Conservation (phyloP, 2,888 invertebrate genomes). For the Eremobia ochroleuca region DNA sequence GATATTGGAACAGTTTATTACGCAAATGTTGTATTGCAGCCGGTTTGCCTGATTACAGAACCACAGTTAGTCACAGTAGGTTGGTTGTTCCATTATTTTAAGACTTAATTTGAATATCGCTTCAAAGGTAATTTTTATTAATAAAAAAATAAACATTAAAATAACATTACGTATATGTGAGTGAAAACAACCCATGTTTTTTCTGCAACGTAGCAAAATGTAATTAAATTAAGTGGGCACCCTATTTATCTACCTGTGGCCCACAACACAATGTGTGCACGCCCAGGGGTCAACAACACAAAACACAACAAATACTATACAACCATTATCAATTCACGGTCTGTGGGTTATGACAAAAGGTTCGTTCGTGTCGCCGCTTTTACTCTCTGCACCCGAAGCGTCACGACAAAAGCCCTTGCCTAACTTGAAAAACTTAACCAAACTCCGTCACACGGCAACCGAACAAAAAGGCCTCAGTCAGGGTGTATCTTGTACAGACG, state of each 20-base stretch:
- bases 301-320: conserved; percentile 79
- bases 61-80: not conserved
- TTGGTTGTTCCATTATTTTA: not conserved
- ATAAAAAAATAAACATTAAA: not conserved
- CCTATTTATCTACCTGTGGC: conserved; percentile 28
- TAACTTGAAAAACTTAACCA: conserved; percentile 75
- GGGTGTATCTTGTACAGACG: conserved; percentile 48
- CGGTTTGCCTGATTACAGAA: conserved; percentile 7
- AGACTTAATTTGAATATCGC: not conserved
- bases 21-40: conserved; percentile 30
- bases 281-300: conserved; percentile 59
- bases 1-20: conserved; percentile 58
- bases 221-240: conserved; percentile 21
- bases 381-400: conserved; percentile 73
- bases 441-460: conserved; percentile 64
- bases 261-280: conserved; percentile 45
- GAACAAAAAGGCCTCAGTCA: conserved; percentile 61
- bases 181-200: not conserved
- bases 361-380: conserved; percentile 80
- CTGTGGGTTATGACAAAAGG: conserved; percentile 85
- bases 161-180: not conserved
- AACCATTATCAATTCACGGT: conserved; percentile 87
- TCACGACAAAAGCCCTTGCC: conserved; percentile 79
- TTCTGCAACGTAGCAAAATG: conserved; percentile 3
- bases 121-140: too few species aligned